Evolutionary conservation across 2,888 invertebrate species (phyloP), one percentile per base, ranked within the genome.

Genomic region (Agonopterix arenella): DNA sequence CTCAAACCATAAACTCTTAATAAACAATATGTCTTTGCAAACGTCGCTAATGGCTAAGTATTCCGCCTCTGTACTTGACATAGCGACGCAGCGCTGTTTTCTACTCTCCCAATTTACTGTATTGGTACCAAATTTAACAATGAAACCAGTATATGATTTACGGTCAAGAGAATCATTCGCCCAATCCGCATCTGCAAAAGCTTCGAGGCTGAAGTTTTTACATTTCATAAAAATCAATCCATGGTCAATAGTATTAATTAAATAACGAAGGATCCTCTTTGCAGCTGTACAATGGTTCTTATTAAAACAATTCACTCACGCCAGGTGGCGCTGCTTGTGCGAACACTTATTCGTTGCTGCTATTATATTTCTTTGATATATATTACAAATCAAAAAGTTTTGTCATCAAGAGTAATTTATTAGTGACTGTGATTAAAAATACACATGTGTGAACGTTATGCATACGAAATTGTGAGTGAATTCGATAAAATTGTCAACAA

Each of bases 31-130:
- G 11, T 56, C 53, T 51, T 57, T 62, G 37, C 50, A 54, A 10
- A 40, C 49, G 45, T 58, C 57, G 38, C 46, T 41, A 5, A 60
- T 47, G 2, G 52, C 55, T 9, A 58, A 11, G 45, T 60, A 61
- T 48, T 60, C 60, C 8, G 58, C 57, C 11, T 62, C 60, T 1
- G 58, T 60, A 36, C 59, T 59, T 1, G 57, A 56, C 1, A 60
- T 13, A 1, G 58, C 58, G 0, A 55, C 52, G 45, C 48, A 53
- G n/a, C 45, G 36, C 36, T 61, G 61, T 28, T 61, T 63, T 0
- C 53, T 40, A 5, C 51, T 44, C 45, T 60, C 59, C 58, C 59
- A 61, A 18, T 48, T 50, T 5, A 62, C 45, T 1, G 28, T 8
- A 48, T 28, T 11, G 9, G 47, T 13, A 11, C 54, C 52, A 1